A percentile compares a stretch with the other conserved stretches of the same genome.
Evolutionary conservation across 2,888 invertebrate genomes (phyloP).

Genomic region (Pristionchus japonicus): DNA sequence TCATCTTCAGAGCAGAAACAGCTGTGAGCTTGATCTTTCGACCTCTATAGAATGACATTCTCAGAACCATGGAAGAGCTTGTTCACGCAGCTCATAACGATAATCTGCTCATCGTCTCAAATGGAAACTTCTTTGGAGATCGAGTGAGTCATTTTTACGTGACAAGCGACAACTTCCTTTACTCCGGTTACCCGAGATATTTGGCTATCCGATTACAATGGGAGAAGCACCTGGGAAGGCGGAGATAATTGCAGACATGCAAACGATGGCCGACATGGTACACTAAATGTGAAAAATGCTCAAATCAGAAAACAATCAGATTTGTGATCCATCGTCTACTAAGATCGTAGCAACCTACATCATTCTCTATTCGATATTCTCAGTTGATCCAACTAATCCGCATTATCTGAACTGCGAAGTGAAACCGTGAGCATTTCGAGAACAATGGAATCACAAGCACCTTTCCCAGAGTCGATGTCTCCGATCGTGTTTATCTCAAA

Average conservation of each 20-base stretch:
- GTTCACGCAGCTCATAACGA: background rate
- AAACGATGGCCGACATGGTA: background rate
- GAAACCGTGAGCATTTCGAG: too few species aligned
- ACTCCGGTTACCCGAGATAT: background rate
- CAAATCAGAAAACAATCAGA: background rate
- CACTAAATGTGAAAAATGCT: background rate
- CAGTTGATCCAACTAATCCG: background rate
- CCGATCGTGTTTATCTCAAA: background rate
- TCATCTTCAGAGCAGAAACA: background rate
- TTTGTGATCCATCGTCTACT: background rate
- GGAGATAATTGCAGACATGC: background rate
- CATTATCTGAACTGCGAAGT: background rate
- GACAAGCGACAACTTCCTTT: background rate
- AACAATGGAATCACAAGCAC: too few species aligned
- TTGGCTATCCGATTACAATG: background rate
- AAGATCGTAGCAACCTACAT: background rate
- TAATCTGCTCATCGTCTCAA: background rate
- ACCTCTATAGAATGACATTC: background rate
- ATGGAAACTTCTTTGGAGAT: background rate
- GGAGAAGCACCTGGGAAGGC: background rate
- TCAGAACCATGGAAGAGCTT: background rate
- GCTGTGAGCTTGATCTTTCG: background rate
- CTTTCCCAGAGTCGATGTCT: background rate
- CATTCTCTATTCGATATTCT: conserved; percentile 25
- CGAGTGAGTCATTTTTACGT: background rate